A percentile compares a stretch with the other conserved stretches of the same genome.
phyloP scores from a whole-genome alignment of 1,140 invertebrate species.

The Notospermus geniculatus region DNA sequence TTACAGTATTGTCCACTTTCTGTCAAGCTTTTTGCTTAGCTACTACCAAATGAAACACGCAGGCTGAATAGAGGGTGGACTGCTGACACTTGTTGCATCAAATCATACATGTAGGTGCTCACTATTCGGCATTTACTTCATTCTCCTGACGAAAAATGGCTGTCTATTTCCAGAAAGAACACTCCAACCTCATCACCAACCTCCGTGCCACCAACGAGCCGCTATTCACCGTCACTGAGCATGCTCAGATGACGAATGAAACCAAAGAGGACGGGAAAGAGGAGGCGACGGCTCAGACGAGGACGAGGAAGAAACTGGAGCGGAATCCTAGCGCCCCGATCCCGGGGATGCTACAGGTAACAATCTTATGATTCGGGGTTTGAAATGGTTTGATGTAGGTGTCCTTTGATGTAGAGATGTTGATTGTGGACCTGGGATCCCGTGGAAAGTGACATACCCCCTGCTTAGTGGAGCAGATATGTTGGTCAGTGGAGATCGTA shows the following conservation, averaged over 20 bases:
- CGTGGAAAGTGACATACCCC: background rate
- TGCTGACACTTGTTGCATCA: no score
- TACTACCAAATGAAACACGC: no score
- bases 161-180: conserved; percentile 72
- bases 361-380: background rate
- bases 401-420: no score
- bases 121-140: no score
- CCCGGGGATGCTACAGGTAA: conserved; percentile 45
- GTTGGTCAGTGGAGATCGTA: background rate
- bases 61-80: no score
- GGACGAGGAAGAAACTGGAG: conserved; percentile 47
- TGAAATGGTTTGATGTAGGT: no score
- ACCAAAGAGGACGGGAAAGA: conserved; percentile 51
- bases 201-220: conserved; percentile 84
- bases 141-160: no score
- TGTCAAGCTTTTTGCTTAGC: no score
- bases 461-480: background rate
- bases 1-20: no score
- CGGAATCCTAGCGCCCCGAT: conserved; percentile 50
- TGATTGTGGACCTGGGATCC: background rate
- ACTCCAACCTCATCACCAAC: conserved; percentile 86
- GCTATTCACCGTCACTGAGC: conserved; percentile 52
- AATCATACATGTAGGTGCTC: no score
- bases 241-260: conserved; percentile 43
- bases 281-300: conserved; percentile 32